These are phyloP conservation scores for Philopedon plagiatum DNA, from an alignment of 2,888 invertebrate species.

Conservation along the genomic window DNA sequence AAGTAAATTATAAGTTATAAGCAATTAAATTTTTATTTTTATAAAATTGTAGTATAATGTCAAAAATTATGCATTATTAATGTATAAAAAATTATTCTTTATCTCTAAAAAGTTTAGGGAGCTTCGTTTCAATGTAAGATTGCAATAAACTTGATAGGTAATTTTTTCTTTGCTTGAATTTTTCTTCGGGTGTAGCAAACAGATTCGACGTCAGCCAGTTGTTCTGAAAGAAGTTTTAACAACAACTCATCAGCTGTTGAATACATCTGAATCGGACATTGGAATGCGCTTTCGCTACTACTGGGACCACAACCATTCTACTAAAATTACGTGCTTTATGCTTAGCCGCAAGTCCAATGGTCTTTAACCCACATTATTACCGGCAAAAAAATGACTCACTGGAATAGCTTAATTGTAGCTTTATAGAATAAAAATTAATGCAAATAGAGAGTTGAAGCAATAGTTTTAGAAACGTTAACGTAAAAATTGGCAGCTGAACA, in stretches of 20 bases:
- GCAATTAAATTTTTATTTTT: no score
- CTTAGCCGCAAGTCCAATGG: conserved; percentile 10
- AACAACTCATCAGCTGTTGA: not conserved
- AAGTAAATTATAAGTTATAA: no score
- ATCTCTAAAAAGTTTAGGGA: no score
- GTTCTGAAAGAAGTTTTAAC: not conserved
- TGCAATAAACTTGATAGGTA: no score
- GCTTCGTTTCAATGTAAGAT: no score
- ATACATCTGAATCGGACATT: not conserved
- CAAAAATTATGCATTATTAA: no score
- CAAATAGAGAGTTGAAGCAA: not conserved
- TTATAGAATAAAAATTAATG: not conserved
- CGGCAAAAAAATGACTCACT: conserved; percentile 14
- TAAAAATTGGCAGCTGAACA: no score
- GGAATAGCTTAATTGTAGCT: not conserved
- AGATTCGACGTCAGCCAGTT: no score
- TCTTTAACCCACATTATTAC: conserved; percentile 27
- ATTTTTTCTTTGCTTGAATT: no score
- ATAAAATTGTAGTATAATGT: no score
- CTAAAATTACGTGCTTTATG: conserved; percentile 8
- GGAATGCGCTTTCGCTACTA: conserved; percentile 24
- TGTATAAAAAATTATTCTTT: no score
- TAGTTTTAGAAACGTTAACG: not conserved
- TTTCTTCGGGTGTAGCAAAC: no score
- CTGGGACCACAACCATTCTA: conserved; percentile 1